Evolutionary conservation across 2,113 vertebrate species (phyloP), one percentile per base, ranked within the genome.

Genomic region (Odontophorus gujanensis): DNA sequence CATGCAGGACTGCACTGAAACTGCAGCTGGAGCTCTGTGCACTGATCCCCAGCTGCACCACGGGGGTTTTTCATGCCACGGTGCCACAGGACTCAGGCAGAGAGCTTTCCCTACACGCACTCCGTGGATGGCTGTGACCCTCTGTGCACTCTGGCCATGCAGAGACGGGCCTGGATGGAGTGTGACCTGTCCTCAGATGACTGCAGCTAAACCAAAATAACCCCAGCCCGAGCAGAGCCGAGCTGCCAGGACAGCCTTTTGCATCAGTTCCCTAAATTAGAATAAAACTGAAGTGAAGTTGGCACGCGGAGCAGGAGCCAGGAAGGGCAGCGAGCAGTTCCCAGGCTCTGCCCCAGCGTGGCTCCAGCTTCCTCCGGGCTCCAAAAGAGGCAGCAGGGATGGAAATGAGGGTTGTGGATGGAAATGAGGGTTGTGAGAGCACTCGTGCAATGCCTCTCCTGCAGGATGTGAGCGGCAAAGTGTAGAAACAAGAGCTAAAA

Each of bases 231-330:
- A 82, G 87, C 77, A 68, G 79, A 95, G 89, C 5, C 1, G 1
- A 48, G 5, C 81, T 96, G 96, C 93, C 95, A 95, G 95, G 87
- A 80, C 81, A 91, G 92, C 91, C 81, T 96, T 96, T 91, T 95
- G 84, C 92, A 94, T 89, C 95, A 93, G 94, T 76, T 93, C 91
- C 91, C 92, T 85, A 92, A 95, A 96, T 95, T 95, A 96, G 94
- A 96, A 96, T 91, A 91, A 76, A 18, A 74, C 89, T 93, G 89
- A 38, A 95, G 81, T 59, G 84, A 62, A 59, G 89, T 87, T 96
- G 95, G 95, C 85, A 21, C 5, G 2, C 38, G 67, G 91, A 92
- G 91, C 87, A 83, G 72, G 91, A 83, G 85, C 85, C 92, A 91
- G 90, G 90, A 91, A 94, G 95, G 90, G 79, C 92, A 94, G 21